Base-by-base conservation (phyloP, 1,140 invertebrate species). In the Mesaphorura yosii region DNA sequence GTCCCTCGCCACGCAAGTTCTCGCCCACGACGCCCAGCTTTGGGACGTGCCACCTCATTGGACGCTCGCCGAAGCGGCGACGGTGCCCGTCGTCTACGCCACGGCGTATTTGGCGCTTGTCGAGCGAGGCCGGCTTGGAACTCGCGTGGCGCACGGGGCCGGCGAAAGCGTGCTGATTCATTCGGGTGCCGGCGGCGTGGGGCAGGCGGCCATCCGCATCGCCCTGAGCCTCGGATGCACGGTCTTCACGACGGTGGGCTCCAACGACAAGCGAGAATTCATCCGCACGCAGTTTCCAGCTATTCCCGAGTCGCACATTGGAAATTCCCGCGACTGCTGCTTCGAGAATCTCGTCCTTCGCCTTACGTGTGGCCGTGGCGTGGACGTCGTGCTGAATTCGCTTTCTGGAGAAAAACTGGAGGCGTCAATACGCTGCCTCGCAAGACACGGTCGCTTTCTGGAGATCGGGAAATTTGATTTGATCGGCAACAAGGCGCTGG, bases 21-120 rank as follows among this genome's bases (percentile, higher is more conserved):
- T 75, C 39, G 71, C 73, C 6, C 78, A 86, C 64, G 69, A 70
- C 28, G 64, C 69, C 6, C 74, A 87, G 1, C 61, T 78, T 14
- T 93, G 87, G 87, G 65, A 77, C 1, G 73, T 95, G 17, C 91
- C 91, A 2, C 76, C 86, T 1, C 64, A 77, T 4, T 94, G 89
- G 90, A 77, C 75, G 1, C 68, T 95, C 19, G 80, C 86, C 64
- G 84, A 95, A 42, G 91, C 89, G 2, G 85, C 86, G 0, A 89
- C 88, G 1, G 76, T 95, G 0, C 90, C 90, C 2, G 81, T 83
- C 1, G 84, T 84, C 5, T 94, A 92, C 65, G 76, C 77, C 40
- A 92, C 88, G 58, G 80, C 68, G 19, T 81, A 78, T 65, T 80
- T 79, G 66, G 75, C 76, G 15, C 66, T 83, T 7, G 65, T 79